These are phyloP conservation scores for Trissolcus japonicus DNA, from an alignment of 2,888 invertebrate species.

Conservation along the genomic window DNA sequence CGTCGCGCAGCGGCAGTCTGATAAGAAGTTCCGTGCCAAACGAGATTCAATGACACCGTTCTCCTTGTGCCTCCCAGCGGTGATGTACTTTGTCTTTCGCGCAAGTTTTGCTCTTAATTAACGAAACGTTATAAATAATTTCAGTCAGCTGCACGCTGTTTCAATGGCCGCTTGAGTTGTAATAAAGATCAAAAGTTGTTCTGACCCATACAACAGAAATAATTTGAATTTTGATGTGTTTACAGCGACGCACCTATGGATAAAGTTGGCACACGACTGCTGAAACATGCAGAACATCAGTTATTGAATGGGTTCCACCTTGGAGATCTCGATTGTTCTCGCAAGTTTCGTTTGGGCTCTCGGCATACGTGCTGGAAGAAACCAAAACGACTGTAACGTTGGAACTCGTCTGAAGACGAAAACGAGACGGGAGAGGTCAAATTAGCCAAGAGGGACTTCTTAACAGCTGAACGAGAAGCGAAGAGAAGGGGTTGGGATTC, in stretches of 20 bases:
- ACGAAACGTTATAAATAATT: slow-evolving; percentile 71
- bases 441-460: slow-evolving; percentile 75
- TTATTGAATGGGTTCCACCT: slow-evolving; percentile 10
- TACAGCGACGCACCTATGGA: too few relatives aligned
- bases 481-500: slow-evolving; percentile 63
- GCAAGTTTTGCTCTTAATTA: slow-evolving; percentile 66
- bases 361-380: slow-evolving; percentile 49
- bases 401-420: slow-evolving; percentile 53
- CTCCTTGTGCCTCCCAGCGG: slow-evolving; percentile 38
- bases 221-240: too few relatives aligned
- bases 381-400: slow-evolving; percentile 29
- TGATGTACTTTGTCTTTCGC: slow-evolving; percentile 51
- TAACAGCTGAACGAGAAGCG: slow-evolving; percentile 72
- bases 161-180: background rate
- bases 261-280: too few relatives aligned
- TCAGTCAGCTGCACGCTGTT: slow-evolving; percentile 65
- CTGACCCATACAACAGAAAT: too few relatives aligned
- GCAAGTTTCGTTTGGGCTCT: slow-evolving; percentile 33
- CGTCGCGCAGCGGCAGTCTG: slow-evolving; percentile 46
- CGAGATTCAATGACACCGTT: slow-evolving; percentile 45
- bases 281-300: background rate
- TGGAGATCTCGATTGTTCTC: background rate
- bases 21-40: slow-evolving; percentile 63
- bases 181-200: background rate
- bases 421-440: slow-evolving; percentile 61